These are phyloP conservation scores for Anguilla marmorata DNA, from an alignment of 2,797 vertebrate genomes.

Conservation along the genomic window DNA sequence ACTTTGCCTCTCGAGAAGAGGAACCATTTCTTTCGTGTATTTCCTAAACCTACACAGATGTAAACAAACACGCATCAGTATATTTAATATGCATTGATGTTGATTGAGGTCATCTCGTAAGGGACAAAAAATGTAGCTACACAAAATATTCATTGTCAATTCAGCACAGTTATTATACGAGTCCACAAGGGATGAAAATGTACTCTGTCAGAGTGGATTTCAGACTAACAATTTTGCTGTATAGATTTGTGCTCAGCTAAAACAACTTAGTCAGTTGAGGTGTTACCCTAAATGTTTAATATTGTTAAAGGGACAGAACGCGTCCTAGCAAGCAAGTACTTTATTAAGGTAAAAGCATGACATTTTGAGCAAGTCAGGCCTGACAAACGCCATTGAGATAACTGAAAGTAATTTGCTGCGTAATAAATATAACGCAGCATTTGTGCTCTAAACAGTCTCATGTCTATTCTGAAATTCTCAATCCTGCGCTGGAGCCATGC, in stretches of 20 bases:
- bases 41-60: not conserved
- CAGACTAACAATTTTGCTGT: not conserved
- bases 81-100: not conserved
- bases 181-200: not conserved
- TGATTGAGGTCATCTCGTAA: not conserved
- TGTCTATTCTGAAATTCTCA: not conserved
- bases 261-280: not conserved
- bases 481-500: not conserved
- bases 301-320: not conserved
- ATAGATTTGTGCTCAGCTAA: not conserved
- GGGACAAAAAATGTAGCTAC: not conserved
- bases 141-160: not conserved
- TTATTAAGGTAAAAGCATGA: not conserved
- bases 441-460: not conserved
- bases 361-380: not conserved
- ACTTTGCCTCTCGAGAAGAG: not conserved
- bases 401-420: not conserved
- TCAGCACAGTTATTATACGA: not conserved
- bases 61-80: not conserved
- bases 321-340: not conserved
- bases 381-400: not conserved
- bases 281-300: constrained; percentile 1
- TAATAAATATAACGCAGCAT: not conserved
- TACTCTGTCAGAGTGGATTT: not conserved
- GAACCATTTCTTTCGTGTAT: not conserved